These are phyloP conservation scores for Amblyjoppa proteus DNA, from an alignment of 2,888 invertebrate genomes.

Conservation along the genomic window DNA sequence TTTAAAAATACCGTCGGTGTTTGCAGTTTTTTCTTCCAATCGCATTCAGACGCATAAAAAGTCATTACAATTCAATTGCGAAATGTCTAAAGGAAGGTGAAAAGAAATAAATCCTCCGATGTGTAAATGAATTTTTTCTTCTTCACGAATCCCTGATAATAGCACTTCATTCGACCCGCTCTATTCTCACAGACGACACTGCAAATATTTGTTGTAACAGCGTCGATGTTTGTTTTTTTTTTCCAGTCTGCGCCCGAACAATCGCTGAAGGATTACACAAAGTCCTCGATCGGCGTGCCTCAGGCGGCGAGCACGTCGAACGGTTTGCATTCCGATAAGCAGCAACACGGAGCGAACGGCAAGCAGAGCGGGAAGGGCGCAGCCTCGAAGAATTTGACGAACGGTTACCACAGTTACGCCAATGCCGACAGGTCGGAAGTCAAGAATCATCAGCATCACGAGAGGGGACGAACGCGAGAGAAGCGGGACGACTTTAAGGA, in stretches of 20 bases:
- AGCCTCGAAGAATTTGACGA: conserved; percentile 71
- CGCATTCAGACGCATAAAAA: too few relatives aligned
- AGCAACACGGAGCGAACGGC: conserved; percentile 18
- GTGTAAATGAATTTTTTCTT: background rate
- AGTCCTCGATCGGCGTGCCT: conserved; percentile 72
- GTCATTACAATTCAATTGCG: too few relatives aligned
- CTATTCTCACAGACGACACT: background rate
- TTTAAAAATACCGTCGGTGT: too few relatives aligned
- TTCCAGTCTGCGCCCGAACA: conserved; percentile 81
- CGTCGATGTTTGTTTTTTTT: conserved; percentile 29
- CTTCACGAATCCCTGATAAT: conserved; percentile 69
- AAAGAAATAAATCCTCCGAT: background rate
- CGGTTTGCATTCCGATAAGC: conserved; percentile 42
- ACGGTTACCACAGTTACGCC: conserved; percentile 70
- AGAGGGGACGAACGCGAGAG: conserved; percentile 76
- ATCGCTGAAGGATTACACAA: conserved; percentile 76
- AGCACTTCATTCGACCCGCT: too few relatives aligned
- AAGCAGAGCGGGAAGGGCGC: conserved; percentile 35
- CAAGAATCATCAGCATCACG: conserved; percentile 70
- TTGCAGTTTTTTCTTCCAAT: too few relatives aligned
- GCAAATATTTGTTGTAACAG: too few relatives aligned
- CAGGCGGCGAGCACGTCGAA: conserved; percentile 70
- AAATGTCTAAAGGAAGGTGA: background rate
- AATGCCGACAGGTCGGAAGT: conserved; percentile 57
- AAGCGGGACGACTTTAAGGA: conserved; percentile 76